Evolutionary conservation across 2,888 invertebrate genomes (phyloP), one percentile per base, ranked within the genome.

Genomic region (Trichacis sp.): DNA sequence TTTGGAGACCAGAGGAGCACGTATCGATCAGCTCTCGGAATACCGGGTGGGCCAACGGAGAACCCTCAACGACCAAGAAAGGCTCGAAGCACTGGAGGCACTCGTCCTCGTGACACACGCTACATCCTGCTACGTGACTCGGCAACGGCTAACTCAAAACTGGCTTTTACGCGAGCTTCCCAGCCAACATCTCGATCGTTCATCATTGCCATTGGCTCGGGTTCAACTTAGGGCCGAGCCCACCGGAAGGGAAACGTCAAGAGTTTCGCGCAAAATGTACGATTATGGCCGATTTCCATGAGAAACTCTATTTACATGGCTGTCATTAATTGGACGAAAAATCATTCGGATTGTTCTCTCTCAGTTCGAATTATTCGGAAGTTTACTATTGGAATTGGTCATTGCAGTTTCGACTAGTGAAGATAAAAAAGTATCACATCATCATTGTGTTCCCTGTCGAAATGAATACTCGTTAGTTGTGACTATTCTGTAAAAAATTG

Each of bases 181-280:
- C 50, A 42, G 47, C 59, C 56, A 62, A 62, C 52, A 56, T 67
- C 59, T 30, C 43, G 55, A 67, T 67, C 66, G 59, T 67, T 59
- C 62, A 53, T 56, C 56, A 52, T 56, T 43, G 59, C 30, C 49
- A 24, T 56, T 67, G 66, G 66, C 66, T 42, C 18, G 40, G 47
- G 43, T 56, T 67, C 66, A 67, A 67, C 49, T 59, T 52, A 59
- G 60, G 50, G 43, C 18, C 45, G 47, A 56, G 47, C 45, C 29
- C 1, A 15, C 50, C 30, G 30, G 43, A 38, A 47, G 20, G 12
- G 43, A 47, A 61, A 33, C 33, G 2, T 33, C 4, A 24, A 33
- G 33, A 33, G n/a, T n/a, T n/a, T n/a, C n/a, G n/a, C n/a, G n/a
- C n/a, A n/a, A n/a, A n/a, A n/a, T n/a, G n/a, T n/a, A n/a, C n/a